phyloP scores from a whole-genome alignment of 2,113 vertebrate genomes.

The Menidia beryllina region DNA sequence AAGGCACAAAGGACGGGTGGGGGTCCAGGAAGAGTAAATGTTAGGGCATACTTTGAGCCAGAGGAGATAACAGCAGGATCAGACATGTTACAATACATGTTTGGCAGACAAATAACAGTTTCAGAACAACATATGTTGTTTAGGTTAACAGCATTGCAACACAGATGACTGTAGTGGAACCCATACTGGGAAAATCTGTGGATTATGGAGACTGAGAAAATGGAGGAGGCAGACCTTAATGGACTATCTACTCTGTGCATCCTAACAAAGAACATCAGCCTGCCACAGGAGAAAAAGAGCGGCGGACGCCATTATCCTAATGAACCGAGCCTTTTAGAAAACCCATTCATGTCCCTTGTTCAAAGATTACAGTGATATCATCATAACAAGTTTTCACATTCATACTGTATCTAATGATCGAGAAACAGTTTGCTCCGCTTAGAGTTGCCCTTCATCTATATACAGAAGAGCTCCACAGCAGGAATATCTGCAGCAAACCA shows the following conservation, averaged over 20 bases:
- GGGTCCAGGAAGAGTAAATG: slow-evolving; percentile 89
- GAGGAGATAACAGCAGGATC: slow-evolving; percentile 67
- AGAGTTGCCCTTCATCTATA: not conserved
- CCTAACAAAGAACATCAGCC: slow-evolving; percentile 28
- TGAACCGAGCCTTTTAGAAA: slow-evolving; percentile 25
- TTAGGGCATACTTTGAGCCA: slow-evolving; percentile 81
- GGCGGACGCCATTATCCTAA: slow-evolving; percentile 24
- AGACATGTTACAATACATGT: slow-evolving; percentile 69
- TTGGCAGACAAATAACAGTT: slow-evolving; percentile 54
- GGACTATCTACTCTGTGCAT: slow-evolving; percentile 19
- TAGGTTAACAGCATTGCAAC: slow-evolving; percentile 49
- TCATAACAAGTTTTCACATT: not conserved
- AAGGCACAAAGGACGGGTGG: slow-evolving; percentile 71
- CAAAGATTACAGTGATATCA: not conserved
- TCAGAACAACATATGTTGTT: slow-evolving; percentile 53
- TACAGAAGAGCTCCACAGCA: not conserved
- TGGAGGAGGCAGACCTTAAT: slow-evolving; percentile 2
- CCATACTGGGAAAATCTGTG: slow-evolving; percentile 33
- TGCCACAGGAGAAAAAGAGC: slow-evolving; percentile 5
- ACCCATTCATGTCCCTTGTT: slow-evolving; percentile 2
- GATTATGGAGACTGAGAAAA: slow-evolving; percentile 25
- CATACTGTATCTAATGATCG: not conserved
- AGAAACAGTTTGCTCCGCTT: not conserved
- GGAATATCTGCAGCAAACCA: not conserved
- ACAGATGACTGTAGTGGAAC: slow-evolving; percentile 47